These are phyloP conservation scores for Tetragnatha versicolor DNA, from an alignment of 1,140 invertebrate species.

Conservation along the genomic window DNA sequence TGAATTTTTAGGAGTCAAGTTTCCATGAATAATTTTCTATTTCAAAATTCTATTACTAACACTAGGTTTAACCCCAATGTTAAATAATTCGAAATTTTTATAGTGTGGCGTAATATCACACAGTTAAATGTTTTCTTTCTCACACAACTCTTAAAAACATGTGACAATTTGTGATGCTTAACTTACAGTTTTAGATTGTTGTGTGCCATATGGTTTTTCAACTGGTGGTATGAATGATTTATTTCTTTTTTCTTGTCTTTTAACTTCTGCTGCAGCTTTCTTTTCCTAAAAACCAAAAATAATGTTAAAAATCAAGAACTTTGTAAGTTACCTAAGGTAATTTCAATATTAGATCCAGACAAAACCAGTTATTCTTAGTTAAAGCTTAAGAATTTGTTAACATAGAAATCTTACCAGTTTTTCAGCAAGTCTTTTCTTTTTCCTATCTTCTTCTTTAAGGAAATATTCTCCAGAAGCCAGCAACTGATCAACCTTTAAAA, in stretches of 20 bases:
- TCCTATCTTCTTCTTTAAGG: constrained; percentile 83
- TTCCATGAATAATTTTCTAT: too few species aligned
- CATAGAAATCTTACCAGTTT: constrained; percentile 66
- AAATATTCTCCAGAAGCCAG: constrained; percentile 97
- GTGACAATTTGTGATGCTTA: too few species aligned
- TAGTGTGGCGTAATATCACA: too few species aligned
- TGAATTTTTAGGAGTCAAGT: too few species aligned
- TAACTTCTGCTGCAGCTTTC: constrained; percentile 69
- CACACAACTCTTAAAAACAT: too few species aligned
- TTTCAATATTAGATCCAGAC: not conserved
- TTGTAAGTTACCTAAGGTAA: not conserved
- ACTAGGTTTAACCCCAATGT: too few species aligned
- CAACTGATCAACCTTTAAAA: constrained; percentile 80
- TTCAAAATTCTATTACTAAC: too few species aligned
- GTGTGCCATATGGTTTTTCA: constrained; percentile 65
- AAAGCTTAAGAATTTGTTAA: constrained; percentile 60
- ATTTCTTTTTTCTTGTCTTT: constrained; percentile 77
- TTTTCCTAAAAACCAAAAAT: constrained; percentile 70
- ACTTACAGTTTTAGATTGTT: constrained; percentile 4
- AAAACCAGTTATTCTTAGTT: constrained; percentile 62
- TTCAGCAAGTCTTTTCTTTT: constrained; percentile 68
- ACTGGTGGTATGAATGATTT: constrained; percentile 84
- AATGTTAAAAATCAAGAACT: too few species aligned
- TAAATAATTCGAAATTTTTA: too few species aligned
- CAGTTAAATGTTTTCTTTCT: too few species aligned